Evolutionary conservation across 1,140 invertebrate species (phyloP), one percentile per base, ranked within the genome.

Genomic region (Orchestia grillus): DNA sequence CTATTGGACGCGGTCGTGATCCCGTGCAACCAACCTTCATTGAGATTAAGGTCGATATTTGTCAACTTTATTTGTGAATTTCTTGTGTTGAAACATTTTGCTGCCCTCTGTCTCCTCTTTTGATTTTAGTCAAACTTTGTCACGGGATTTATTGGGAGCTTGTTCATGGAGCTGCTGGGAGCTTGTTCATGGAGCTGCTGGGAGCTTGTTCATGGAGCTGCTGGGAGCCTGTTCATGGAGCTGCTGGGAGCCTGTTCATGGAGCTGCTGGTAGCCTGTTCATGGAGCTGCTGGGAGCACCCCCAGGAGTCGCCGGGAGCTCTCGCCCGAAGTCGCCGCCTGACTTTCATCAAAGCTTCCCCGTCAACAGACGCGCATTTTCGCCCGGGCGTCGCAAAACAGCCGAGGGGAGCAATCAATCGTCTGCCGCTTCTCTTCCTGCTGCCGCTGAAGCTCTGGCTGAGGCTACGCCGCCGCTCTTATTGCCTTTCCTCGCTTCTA

Each of bases 331-430:
- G 92, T 44, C 43, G 92, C 44, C 92, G 92, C 92, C 92, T 94
- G 92, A 94, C 92, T 94, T 94, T 94, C 92, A 94, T 94, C 92
- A 94, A 94, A 94, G 92, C 92, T 94, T 40, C 40, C 92, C 92
- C 92, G 92, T 94, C 92, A 94, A 94, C 92, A 94, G 92, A 44
- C 44, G 92, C 92, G 92, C 92, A 94, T 94, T 94, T 94, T 94
- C 92, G 92, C 92, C 92, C 11, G 36, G 41, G 43, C 92, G 92
- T 94, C 92, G 92, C 92, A 94, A 94, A 94, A 94, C 92, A 94
- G 92, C 92, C 92, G 92, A 94, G 92, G 92, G 92, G 92, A 94
- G 92, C 92, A 94, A 94, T 94, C 92, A 94, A 94, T 94, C 92
- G 92, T 40, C 11, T 36, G 43, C 92, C 44, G 43, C 92, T 45